A percentile compares a stretch with the other conserved stretches of the same genome.
phyloP scores from a whole-genome alignment of 2,797 vertebrate species.

The Threskiornis aethiopicus region DNA sequence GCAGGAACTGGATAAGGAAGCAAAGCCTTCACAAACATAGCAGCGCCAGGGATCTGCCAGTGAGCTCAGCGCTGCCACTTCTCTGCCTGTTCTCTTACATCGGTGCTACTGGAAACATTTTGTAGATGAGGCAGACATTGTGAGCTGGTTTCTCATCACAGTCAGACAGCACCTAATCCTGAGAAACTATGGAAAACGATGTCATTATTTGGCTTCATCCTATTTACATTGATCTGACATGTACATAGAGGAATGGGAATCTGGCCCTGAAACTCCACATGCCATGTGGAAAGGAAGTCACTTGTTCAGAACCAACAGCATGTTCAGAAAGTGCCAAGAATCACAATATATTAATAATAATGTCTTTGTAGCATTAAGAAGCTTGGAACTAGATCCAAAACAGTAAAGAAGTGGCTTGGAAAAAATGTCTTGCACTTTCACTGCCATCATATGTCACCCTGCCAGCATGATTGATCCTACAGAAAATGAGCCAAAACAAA shows the following conservation, averaged over 20 bases:
- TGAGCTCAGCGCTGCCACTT: background rate
- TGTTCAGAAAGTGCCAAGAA: constrained; percentile 20
- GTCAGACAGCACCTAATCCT: background rate
- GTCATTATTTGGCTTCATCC: background rate
- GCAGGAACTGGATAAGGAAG: background rate
- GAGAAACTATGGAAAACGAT: background rate
- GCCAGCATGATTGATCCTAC: background rate
- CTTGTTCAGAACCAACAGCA: background rate
- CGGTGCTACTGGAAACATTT: background rate
- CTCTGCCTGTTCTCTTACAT: background rate
- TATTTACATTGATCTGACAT: background rate
- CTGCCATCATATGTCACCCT: background rate
- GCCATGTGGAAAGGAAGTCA: background rate
- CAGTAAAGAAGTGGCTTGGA: background rate
- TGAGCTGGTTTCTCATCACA: background rate
- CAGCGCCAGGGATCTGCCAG: background rate
- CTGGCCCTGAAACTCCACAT: background rate
- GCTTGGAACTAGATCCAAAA: constrained; percentile 8
- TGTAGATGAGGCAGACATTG: background rate
- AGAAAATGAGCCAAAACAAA: constrained; percentile 33
- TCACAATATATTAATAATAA: constrained; percentile 40
- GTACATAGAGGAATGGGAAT: background rate
- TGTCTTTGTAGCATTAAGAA: background rate
- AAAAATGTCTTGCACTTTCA: constrained; percentile 13
- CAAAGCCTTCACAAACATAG: background rate